phyloP scores from a whole-genome alignment of 2,888 invertebrate genomes.

The Andrena hattorfiana region DNA sequence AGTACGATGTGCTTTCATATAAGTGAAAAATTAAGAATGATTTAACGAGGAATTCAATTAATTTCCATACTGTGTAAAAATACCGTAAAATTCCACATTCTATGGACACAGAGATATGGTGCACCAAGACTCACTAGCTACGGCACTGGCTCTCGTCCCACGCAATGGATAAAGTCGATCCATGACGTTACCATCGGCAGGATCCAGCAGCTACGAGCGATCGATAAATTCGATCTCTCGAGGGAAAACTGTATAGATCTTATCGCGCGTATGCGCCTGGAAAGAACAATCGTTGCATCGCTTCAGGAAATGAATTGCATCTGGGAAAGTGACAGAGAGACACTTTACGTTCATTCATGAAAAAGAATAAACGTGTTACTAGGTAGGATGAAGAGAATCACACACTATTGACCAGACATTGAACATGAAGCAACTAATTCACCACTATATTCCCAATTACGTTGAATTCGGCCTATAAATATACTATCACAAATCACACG shows the following conservation, averaged over 20 bases:
- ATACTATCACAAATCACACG: no score
- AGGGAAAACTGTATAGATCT: neutral
- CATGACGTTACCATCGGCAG: constrained; percentile 56
- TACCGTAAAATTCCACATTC: neutral
- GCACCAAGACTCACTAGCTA: neutral
- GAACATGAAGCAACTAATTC: no score
- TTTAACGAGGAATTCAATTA: no score
- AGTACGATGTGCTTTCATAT: no score
- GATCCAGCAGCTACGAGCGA: constrained; percentile 11
- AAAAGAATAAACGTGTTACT: no score
- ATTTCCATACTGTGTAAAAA: no score
- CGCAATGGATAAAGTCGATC: constrained; percentile 41
- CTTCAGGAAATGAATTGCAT: neutral
- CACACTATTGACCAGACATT: no score
- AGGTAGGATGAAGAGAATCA: no score
- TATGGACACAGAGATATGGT: no score
- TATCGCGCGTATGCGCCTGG: neutral
- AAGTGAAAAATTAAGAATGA: no score
- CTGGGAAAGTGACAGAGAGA: neutral
- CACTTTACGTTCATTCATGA: neutral
- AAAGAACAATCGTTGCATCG: neutral
- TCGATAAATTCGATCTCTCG: constrained; percentile 53
- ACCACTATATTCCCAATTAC: no score
- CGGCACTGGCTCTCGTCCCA: constrained; percentile 10
- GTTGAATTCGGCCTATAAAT: no score